Evolutionary conservation across 2,888 invertebrate species (phyloP).

Genomic region (Reticulitermes lucifugus): DNA sequence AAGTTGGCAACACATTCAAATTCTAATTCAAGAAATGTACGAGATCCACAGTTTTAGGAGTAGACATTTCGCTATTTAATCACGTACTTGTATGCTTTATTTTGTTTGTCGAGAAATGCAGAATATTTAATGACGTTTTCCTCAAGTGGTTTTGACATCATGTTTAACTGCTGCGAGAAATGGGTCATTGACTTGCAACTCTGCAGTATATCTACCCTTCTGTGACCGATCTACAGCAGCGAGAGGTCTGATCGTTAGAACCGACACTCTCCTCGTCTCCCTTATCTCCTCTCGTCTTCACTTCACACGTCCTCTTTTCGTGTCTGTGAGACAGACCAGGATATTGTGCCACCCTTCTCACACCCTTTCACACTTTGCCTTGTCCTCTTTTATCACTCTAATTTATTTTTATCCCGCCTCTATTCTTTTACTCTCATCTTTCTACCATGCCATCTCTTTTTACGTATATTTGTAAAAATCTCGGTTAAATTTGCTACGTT

Average conservation of each 20-base stretch:
- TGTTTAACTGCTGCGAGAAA: neutral
- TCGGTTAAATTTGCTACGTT: conserved; percentile 14
- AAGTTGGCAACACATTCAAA: neutral
- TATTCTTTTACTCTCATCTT: neutral
- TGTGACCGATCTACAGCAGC: neutral
- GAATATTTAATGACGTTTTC: no score
- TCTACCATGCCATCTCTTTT: neutral
- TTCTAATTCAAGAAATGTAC: neutral
- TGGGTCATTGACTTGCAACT: neutral
- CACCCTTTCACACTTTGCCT: neutral
- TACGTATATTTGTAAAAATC: conserved; percentile 18
- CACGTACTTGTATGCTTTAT: no score
- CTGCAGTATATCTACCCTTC: neutral
- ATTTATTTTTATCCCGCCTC: conserved; percentile 12
- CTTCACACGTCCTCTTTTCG: neutral
- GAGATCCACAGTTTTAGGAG: no score
- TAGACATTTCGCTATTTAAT: no score
- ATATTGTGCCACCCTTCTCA: neutral
- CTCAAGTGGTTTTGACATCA: neutral
- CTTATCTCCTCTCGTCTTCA: no score
- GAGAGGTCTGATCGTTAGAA: neutral
- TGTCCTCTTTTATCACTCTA: conserved; percentile 13
- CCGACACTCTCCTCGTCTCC: neutral
- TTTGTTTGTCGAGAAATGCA: no score
- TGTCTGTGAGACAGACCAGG: conserved; percentile 1